Evolutionary conservation across 2,888 invertebrate genomes (phyloP).

Genomic region (Sesia apiformis): DNA sequence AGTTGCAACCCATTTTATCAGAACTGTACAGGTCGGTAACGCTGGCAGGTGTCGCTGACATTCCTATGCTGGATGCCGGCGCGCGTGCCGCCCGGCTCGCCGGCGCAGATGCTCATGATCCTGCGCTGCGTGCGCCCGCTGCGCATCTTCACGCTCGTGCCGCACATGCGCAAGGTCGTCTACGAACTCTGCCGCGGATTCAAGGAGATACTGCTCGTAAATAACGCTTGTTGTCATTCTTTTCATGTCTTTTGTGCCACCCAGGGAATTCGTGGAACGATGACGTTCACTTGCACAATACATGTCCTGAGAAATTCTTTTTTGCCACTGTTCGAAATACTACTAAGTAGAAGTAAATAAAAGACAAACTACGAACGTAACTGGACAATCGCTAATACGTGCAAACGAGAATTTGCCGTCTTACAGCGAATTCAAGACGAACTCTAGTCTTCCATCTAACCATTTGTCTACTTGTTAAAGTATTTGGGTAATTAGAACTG

Average conservation of each 20-base stretch:
- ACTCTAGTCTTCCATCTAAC: too few relatives aligned
- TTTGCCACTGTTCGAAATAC: too few relatives aligned
- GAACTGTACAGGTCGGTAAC: neutral
- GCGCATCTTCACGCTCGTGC: slow-evolving; percentile 97
- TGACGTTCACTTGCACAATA: too few relatives aligned
- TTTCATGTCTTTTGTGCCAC: neutral
- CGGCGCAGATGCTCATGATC: slow-evolving; percentile 96
- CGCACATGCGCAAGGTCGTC: slow-evolving; percentile 99
- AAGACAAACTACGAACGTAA: too few relatives aligned
- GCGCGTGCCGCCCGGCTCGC: slow-evolving; percentile 93
- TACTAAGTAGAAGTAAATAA: too few relatives aligned
- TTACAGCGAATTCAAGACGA: too few relatives aligned
- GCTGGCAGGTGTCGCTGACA: slow-evolving; percentile 89
- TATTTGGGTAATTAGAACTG: too few relatives aligned
- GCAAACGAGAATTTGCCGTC: too few relatives aligned
- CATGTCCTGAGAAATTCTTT: too few relatives aligned
- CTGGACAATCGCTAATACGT: too few relatives aligned
- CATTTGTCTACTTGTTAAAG: too few relatives aligned
- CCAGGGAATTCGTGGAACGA: too few relatives aligned
- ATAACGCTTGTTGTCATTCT: slow-evolving; percentile 9
- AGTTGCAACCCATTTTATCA: neutral
- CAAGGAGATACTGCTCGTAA: slow-evolving; percentile 96
- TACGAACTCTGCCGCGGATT: slow-evolving; percentile 98
- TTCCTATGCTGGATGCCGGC: slow-evolving; percentile 98
- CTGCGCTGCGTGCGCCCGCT: slow-evolving; percentile 96